Conservation (phyloP, 1,140 invertebrate genomes). For the Drosophila suzukii region DNA sequence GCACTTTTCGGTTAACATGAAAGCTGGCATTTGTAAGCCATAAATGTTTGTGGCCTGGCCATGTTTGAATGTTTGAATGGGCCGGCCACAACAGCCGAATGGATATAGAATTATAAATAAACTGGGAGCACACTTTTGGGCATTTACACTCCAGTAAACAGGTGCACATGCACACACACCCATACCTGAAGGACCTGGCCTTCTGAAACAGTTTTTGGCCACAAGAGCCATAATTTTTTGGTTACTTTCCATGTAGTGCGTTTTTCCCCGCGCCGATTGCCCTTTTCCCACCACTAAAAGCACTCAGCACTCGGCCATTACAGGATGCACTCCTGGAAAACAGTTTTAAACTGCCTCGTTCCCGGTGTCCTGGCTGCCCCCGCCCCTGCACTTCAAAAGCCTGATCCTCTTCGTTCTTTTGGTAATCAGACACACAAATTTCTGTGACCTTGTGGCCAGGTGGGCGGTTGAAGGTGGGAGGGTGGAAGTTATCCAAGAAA, state of each 20-base stretch:
- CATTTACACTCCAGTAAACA: conserved; percentile 72
- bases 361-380: conserved; percentile 1
- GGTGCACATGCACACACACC: conserved; percentile 15
- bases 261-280: background rate
- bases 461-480: conserved; percentile 20
- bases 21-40: conserved; percentile 76
- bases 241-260: conserved; percentile 65
- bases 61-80: conserved; percentile 53
- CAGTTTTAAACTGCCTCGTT: conserved; percentile 52
- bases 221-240: conserved; percentile 78
- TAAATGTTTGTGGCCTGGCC: conserved; percentile 75
- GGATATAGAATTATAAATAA: conserved; percentile 53
- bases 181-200: conserved; percentile 9
- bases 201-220: conserved; percentile 67
- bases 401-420: conserved; percentile 13
- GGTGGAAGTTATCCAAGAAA: conserved; percentile 2
- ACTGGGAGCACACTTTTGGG: conserved; percentile 64
- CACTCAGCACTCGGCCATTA: conserved; percentile 53
- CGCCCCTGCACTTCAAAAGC: background rate
- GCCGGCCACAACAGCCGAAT: conserved; percentile 42
- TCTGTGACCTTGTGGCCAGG: conserved; percentile 42
- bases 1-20: conserved; percentile 64
- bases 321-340: conserved; percentile 31
- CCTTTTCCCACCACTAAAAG: conserved; percentile 37
- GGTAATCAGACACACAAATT: conserved; percentile 42